Percentiles rank a stretch among this genome's conserved stretches.
These are phyloP conservation scores for Neogobius melanostomus DNA, from an alignment of 2,113 vertebrate genomes.

Conservation along the genomic window DNA sequence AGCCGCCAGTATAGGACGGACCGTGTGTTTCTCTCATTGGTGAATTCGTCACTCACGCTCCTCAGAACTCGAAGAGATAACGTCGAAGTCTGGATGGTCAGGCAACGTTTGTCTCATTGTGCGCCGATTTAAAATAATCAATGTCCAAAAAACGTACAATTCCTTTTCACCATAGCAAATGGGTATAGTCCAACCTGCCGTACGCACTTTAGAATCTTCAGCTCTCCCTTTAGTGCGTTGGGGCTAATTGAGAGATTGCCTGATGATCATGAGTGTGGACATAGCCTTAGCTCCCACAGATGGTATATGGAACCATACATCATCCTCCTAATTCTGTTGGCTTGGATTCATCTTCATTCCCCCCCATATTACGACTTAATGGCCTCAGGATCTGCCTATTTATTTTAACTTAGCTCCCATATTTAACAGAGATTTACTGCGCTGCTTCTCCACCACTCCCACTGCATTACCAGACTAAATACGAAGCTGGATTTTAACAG, in stretches of 20 bases:
- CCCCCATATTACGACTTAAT: slow-evolving; percentile 62
- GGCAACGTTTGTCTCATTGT: no score
- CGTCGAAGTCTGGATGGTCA: no score
- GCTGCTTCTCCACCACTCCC: slow-evolving; percentile 31
- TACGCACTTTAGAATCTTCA: background rate
- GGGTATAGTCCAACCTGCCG: no score
- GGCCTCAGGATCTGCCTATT: slow-evolving; percentile 57
- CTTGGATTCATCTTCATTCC: slow-evolving; percentile 44
- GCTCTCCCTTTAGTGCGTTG: background rate
- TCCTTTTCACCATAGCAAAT: no score
- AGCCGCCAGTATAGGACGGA: no score
- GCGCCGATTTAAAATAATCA: no score
- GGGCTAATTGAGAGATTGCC: background rate
- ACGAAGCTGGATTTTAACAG: slow-evolving; percentile 47
- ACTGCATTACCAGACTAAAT: slow-evolving; percentile 47
- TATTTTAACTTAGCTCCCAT: slow-evolving; percentile 46
- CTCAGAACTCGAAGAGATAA: no score
- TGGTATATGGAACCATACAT: slow-evolving; percentile 55
- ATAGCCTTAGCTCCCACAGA: slow-evolving; percentile 17
- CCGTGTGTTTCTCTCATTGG: no score
- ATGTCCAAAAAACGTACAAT: no score
- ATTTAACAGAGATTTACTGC: slow-evolving; percentile 58
- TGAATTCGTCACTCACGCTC: no score
- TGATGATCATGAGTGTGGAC: slow-evolving; percentile 16
- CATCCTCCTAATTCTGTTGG: slow-evolving; percentile 54